These are phyloP conservation scores for Lathronympha strigana DNA, from an alignment of 2,888 invertebrate genomes.

Conservation along the genomic window DNA sequence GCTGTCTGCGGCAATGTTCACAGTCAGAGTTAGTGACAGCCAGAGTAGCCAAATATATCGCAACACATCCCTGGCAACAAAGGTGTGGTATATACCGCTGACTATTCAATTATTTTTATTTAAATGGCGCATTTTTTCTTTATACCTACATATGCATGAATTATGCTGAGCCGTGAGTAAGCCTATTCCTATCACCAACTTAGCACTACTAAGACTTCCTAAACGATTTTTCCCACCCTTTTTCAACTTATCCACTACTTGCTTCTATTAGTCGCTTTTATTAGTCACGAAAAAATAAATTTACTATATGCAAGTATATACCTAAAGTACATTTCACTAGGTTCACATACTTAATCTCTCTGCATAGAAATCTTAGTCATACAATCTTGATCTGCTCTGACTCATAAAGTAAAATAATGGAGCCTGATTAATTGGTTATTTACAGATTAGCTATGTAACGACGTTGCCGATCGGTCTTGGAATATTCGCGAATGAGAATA, in stretches of 20 bases:
- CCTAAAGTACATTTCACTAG: constrained; percentile 7
- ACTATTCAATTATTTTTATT: too few relatives aligned
- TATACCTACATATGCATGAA: too few relatives aligned
- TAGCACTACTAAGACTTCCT: background rate
- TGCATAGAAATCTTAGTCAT: constrained; percentile 29
- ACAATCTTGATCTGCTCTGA: constrained; percentile 29
- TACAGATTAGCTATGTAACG: constrained; percentile 16
- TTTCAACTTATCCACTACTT: background rate
- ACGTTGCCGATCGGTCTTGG: too few relatives aligned
- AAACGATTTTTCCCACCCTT: background rate
- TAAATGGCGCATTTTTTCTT: too few relatives aligned
- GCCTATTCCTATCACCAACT: background rate
- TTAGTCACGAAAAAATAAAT: background rate
- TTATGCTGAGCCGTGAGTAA: background rate
- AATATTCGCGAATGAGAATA: too few relatives aligned
- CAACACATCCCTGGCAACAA: too few relatives aligned
- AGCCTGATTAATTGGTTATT: constrained; percentile 26
- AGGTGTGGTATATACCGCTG: too few relatives aligned
- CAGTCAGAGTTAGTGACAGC: too few relatives aligned
- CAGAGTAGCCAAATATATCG: too few relatives aligned
- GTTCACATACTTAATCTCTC: constrained; percentile 22
- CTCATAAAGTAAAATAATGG: constrained; percentile 31
- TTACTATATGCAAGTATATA: background rate
- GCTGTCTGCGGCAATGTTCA: too few relatives aligned
- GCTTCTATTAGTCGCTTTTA: background rate